Conservation (phyloP, 2,888 invertebrate species). For the Heliconius ismenius region DNA sequence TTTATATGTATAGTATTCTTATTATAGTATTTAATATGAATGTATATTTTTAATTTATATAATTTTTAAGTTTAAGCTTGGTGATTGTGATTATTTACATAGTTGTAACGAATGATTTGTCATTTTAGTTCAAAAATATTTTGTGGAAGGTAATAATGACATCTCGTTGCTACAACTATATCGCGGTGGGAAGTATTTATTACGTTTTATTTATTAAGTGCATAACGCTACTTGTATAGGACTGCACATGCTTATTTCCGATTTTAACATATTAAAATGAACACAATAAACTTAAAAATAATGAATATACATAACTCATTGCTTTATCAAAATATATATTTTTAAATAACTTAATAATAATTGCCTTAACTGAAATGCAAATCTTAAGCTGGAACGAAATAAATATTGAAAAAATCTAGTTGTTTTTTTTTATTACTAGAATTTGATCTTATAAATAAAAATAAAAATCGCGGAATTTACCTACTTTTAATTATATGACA, state of each 20-base stretch:
- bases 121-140: conserved; percentile 54
- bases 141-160: conserved; percentile 57
- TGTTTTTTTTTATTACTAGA: not conserved
- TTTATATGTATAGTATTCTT: conserved; percentile 2
- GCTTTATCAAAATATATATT: not conserved
- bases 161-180: conserved; percentile 73
- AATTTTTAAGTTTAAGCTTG: conserved; percentile 47
- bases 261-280: not conserved
- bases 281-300: conserved; percentile 3
- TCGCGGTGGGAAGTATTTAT: conserved; percentile 52
- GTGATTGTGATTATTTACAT: conserved; percentile 50
- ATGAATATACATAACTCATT: not conserved
- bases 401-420: not conserved
- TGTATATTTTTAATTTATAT: conserved; percentile 14
- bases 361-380: conserved; percentile 1
- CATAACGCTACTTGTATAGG: not conserved
- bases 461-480: too few species aligned
- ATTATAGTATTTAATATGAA: not conserved
- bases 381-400: not conserved
- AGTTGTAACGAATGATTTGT: conserved; percentile 76
- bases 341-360: conserved; percentile 2
- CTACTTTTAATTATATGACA: too few species aligned
- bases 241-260: conserved; percentile 3
- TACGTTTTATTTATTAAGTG: conserved; percentile 25
- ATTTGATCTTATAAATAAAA: too few species aligned